Conservation (phyloP, 2,113 vertebrate species). For the Sarotherodon lohbergeri region DNA sequence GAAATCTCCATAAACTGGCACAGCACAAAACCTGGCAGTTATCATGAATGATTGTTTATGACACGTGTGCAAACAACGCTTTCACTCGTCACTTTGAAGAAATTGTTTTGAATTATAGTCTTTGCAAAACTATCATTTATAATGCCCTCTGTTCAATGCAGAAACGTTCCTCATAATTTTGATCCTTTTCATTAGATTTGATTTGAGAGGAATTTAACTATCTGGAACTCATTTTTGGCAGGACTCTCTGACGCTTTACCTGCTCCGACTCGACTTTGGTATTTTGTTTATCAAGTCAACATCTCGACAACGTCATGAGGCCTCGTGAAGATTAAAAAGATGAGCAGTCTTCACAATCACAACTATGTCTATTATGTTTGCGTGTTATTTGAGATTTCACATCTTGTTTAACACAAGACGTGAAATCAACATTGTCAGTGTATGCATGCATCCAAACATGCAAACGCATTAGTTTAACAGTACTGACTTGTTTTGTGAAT, state of each 20-base stretch:
- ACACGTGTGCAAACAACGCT: background rate
- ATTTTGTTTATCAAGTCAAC: background rate
- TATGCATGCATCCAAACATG: background rate
- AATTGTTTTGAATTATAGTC: background rate
- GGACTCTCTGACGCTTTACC: background rate
- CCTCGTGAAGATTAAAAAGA: background rate
- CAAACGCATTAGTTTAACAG: background rate
- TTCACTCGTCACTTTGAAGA: background rate
- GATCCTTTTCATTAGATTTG: background rate
- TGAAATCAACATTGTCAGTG: background rate
- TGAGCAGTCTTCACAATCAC: background rate
- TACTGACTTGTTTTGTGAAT: slow-evolving; percentile 80
- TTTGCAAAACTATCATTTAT: background rate
- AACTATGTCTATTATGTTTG: background rate
- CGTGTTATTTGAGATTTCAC: background rate
- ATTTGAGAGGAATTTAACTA: background rate
- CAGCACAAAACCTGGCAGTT: background rate
- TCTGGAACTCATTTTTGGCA: background rate
- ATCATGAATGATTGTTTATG: background rate
- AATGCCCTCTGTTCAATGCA: background rate
- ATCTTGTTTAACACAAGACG: background rate
- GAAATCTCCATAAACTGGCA: background rate
- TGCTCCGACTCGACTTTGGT: background rate
- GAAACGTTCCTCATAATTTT: background rate
- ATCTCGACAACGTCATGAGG: background rate